Conservation (phyloP, 2,113 vertebrate genomes). For the Carassius gibelio region DNA sequence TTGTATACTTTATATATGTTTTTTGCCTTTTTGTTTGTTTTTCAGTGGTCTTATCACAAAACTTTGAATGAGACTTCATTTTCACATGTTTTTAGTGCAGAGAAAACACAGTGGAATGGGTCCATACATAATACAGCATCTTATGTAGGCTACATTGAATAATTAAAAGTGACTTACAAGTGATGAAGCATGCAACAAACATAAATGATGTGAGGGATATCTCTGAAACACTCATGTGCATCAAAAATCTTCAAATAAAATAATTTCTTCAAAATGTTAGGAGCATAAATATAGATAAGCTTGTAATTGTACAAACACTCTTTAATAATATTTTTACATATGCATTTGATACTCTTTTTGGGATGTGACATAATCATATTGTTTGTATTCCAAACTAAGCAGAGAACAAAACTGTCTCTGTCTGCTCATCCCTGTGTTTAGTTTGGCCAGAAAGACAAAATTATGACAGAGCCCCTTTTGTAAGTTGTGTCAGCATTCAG, state of each 20-base stretch:
- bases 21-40: not conserved
- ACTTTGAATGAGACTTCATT: not conserved
- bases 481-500: not conserved
- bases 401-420: conserved; percentile 45
- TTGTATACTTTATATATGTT: not conserved
- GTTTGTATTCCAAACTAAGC: conserved; percentile 50
- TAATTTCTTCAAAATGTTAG: not conserved
- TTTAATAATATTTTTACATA: not conserved
- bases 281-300: not conserved
- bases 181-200: not conserved
- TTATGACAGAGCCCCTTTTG: conserved; percentile 24
- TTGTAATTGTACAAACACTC: not conserved
- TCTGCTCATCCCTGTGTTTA: conserved; percentile 41
- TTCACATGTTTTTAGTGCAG: not conserved
- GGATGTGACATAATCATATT: conserved; percentile 11
- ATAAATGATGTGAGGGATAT: not conserved
- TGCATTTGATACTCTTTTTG: not conserved
- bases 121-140: not conserved
- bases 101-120: too few relatives aligned
- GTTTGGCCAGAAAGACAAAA: conserved; percentile 20
- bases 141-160: conserved; percentile 1
- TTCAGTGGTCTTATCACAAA: not conserved
- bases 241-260: not conserved
- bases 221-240: not conserved
- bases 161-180: not conserved